Evolutionary conservation across 2,113 vertebrate genomes (phyloP), one percentile per base, ranked within the genome.

Genomic region (western clawed frog (Xenopus tropicalis)): DNA sequence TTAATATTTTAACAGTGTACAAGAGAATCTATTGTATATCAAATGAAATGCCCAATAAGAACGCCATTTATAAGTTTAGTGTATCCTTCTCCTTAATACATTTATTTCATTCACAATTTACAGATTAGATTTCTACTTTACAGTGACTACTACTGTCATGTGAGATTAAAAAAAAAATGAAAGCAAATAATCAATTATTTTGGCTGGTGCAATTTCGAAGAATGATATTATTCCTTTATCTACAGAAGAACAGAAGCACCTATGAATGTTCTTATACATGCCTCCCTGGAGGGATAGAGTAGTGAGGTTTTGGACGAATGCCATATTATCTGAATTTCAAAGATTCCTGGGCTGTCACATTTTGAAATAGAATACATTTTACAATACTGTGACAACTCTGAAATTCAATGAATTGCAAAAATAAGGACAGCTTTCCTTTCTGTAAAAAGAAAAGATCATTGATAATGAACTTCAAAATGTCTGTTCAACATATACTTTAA

Each of bases 331-430:
- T 61, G 25, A 64, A 67, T 66, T 59, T 58, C 43, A 52, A 66
- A 25, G 51, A 48, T 24, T 48, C 20, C 43, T 54, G 20, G 72
- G 19, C 43, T 74, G 19, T 20, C 23, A 66, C 37, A 19, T 61
- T 73, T 67, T 66, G 51, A 58, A 67, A 61, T 48, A 13, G 19
- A 67, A 51, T 67, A 16, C 64, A 29, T 44, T 66, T 11, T 42
- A 29, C n/a, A 57, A 59, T 48, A 22, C 42, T 20, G 20, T 74
- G 64, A 67, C 72, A 51, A 51, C 54, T 46, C 42, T 25, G 57
- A 21, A 44, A 58, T 66, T 25, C 63, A 66, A 8, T 51, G 63
- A 74, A 74, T 37, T 74, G 71, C 57, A 73, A 73, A 73, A 73
- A 52, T 19, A 73, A 66, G 37, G 22, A 58, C 51, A 66, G 19